These are phyloP conservation scores for Temnothorax nylanderi DNA, from an alignment of 1,140 invertebrate genomes.

Conservation along the genomic window DNA sequence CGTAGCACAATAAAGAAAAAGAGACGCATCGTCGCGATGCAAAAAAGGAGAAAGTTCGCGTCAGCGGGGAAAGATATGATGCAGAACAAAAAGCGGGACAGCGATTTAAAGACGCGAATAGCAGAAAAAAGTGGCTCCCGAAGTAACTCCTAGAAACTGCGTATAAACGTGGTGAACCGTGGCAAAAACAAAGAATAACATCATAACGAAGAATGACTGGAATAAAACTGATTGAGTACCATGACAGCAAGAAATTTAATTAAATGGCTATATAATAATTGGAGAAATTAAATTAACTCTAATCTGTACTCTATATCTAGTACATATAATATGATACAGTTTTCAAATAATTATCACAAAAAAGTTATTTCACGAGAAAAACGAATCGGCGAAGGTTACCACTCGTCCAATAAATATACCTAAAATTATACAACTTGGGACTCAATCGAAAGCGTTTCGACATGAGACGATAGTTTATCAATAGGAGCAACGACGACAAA, in stretches of 20 bases:
- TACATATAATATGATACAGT: too few species aligned
- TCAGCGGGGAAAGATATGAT: conserved; percentile 25
- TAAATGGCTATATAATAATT: not conserved
- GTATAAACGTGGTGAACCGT: not conserved
- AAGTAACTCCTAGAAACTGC: not conserved
- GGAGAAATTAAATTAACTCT: not conserved
- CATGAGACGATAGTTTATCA: not conserved
- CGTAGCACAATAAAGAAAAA: conserved; percentile 24
- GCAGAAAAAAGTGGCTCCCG: not conserved
- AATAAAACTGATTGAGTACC: not conserved
- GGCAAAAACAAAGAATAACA: not conserved
- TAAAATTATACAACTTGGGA: not conserved
- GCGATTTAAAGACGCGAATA: conserved; percentile 22
- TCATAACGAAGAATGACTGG: not conserved
- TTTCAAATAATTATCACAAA: not conserved
- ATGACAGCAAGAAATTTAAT: not conserved
- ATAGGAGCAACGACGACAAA: conserved; percentile 10
- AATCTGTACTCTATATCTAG: not conserved
- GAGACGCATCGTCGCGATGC: not conserved
- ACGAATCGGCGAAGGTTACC: too few species aligned
- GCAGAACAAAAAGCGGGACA: conserved; percentile 8
- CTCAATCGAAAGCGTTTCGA: not conserved
- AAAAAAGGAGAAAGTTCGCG: conserved; percentile 35
- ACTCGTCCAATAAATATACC: not conserved
- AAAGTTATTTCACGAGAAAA: not conserved